phyloP scores from a whole-genome alignment of 53 echinoderm and acorn worm species.

The Paelopatides confundens region DNA sequence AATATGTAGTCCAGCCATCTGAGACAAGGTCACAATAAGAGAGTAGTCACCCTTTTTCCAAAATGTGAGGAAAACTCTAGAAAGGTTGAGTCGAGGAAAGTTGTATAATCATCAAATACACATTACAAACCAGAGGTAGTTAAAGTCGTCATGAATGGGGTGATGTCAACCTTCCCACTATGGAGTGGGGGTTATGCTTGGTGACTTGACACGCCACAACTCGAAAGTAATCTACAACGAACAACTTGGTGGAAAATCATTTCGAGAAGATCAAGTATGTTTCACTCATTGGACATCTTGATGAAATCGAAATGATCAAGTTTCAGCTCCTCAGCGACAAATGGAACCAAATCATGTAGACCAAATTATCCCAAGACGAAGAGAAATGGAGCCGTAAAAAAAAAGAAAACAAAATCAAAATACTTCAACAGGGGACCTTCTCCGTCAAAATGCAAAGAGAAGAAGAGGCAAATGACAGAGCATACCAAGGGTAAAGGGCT shows the following conservation, averaged over 20 bases:
- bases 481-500: no score
- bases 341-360: not conserved
- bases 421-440: not conserved
- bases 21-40: not conserved
- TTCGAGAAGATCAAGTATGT: conserved; percentile 9
- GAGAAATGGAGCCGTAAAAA: not conserved
- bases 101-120: not conserved
- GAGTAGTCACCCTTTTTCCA: not conserved
- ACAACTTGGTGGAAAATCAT: conserved; percentile 24
- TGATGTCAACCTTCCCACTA: not conserved
- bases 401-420: not conserved
- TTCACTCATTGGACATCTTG: not conserved
- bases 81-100: not conserved
- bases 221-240: not conserved
- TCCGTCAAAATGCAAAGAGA: not conserved
- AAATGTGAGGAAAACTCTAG: not conserved
- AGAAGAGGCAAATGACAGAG: not conserved
- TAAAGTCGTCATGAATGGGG: not conserved
- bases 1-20: no score
- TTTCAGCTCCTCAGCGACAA: not conserved
- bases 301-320: not conserved
- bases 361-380: not conserved
- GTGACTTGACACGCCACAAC: not conserved
- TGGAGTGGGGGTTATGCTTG: not conserved
- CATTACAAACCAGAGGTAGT: not conserved